phyloP scores from a whole-genome alignment of 2,113 vertebrate species.

The Orcinus orca region DNA sequence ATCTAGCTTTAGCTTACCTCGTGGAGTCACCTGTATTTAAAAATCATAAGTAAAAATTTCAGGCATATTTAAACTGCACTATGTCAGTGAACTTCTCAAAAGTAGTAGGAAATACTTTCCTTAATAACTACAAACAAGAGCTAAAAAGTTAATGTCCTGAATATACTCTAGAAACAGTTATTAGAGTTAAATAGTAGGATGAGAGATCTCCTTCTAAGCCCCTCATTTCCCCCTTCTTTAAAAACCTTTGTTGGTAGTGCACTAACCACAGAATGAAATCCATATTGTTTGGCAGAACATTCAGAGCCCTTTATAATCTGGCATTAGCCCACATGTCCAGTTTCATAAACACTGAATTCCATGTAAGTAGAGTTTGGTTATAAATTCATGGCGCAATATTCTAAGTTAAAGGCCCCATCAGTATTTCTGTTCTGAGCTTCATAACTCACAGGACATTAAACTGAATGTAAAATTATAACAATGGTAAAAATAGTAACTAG shows the following conservation, averaged over 20 bases:
- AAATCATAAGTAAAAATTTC: conserved; percentile 6
- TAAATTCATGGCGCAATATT: neutral
- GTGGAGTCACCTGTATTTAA: neutral
- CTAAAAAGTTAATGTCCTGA: neutral
- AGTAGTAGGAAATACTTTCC: neutral
- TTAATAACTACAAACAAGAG: neutral
- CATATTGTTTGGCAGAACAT: neutral
- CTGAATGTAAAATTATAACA: neutral
- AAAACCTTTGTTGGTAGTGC: neutral
- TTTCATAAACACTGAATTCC: conserved; percentile 12
- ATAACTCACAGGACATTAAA: neutral
- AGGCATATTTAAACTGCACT: neutral
- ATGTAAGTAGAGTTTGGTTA: neutral
- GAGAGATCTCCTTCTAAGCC: neutral
- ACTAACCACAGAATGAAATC: neutral
- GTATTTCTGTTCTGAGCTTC: neutral
- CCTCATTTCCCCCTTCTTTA: neutral
- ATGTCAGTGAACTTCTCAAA: neutral
- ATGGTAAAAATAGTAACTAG: neutral
- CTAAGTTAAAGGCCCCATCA: neutral
- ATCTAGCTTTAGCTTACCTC: neutral
- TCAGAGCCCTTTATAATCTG: neutral
- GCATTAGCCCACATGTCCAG: neutral
- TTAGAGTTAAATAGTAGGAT: neutral
- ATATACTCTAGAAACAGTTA: neutral